Percentiles rank a stretch among this genome's conserved stretches.
Evolutionary conservation across 2,113 vertebrate species (phyloP).

Genomic region (Myiozetetes cayanensis): DNA sequence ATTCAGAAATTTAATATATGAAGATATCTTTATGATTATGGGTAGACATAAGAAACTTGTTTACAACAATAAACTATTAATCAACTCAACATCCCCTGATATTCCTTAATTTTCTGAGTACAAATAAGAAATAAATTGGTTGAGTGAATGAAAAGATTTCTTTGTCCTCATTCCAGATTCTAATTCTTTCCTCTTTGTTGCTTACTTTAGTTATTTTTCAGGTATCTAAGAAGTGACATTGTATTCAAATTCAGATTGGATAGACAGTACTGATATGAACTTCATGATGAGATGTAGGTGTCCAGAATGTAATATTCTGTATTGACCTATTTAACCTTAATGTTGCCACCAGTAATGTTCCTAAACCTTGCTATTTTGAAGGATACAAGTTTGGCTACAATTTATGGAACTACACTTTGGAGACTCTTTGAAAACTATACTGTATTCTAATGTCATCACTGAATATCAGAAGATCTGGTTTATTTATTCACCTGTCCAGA

Average conservation of each 20-base stretch:
- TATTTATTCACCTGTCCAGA: background rate
- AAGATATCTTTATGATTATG: background rate
- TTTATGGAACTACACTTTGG: background rate
- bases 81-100: fast-evolving
- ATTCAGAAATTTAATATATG: background rate
- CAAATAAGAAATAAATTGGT: background rate
- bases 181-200: background rate
- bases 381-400: background rate
- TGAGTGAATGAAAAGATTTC: background rate
- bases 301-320: background rate
- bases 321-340: background rate
- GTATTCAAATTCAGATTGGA: background rate
- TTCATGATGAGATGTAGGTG: background rate
- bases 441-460: background rate
- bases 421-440: background rate
- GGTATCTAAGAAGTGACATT: background rate
- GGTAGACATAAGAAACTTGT: background rate
- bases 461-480: background rate
- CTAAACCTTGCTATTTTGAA: background rate
- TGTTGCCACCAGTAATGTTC: background rate
- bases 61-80: background rate
- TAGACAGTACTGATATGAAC: background rate
- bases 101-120: background rate
- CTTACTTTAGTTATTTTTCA: background rate
- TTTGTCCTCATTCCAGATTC: background rate